phyloP scores from a whole-genome alignment of 2,888 invertebrate species.

The Listrodromus nycthemerus region DNA sequence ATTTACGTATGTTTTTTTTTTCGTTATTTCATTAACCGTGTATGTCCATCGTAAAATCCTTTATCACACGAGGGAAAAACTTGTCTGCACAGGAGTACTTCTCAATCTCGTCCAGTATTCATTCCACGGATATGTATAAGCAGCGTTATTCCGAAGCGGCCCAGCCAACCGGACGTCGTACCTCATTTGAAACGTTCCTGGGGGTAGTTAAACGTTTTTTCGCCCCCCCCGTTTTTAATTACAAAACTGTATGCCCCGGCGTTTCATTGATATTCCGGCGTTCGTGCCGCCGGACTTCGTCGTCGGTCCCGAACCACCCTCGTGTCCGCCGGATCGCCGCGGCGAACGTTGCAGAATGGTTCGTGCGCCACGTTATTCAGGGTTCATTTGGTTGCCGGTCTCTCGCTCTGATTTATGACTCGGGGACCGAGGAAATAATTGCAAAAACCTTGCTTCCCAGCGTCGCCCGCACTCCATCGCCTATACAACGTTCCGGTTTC shows the following conservation, averaged over 20 bases:
- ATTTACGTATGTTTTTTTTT: neutral
- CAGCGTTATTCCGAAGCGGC: neutral
- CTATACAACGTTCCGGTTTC: conserved; percentile 23
- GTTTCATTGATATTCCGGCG: conserved; percentile 59
- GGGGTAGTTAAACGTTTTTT: conserved; percentile 55
- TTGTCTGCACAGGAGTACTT: neutral
- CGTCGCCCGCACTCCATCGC: conserved; percentile 36
- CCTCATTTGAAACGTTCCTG: conserved; percentile 53
- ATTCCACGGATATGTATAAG: neutral
- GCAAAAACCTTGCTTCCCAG: conserved; percentile 67
- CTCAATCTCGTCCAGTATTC: neutral
- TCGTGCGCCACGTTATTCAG: conserved; percentile 60
- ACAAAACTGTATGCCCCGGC: conserved; percentile 59
- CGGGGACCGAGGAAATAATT: conserved; percentile 76
- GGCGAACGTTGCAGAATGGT: conserved; percentile 54
- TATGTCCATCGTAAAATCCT: neutral
- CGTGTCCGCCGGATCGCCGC: conserved; percentile 50
- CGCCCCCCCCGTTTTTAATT: conserved; percentile 60
- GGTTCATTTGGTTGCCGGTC: conserved; percentile 66
- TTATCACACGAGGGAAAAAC: neutral
- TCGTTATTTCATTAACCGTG: neutral
- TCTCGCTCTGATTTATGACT: conserved; percentile 76
- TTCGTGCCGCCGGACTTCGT: conserved; percentile 39
- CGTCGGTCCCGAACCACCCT: neutral
- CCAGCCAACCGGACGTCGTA: conserved; percentile 41